A percentile compares a stretch with the other conserved stretches of the same genome.
These are phyloP conservation scores for Hypolimnas misippus DNA, from an alignment of 2,888 invertebrate species.

Conservation along the genomic window DNA sequence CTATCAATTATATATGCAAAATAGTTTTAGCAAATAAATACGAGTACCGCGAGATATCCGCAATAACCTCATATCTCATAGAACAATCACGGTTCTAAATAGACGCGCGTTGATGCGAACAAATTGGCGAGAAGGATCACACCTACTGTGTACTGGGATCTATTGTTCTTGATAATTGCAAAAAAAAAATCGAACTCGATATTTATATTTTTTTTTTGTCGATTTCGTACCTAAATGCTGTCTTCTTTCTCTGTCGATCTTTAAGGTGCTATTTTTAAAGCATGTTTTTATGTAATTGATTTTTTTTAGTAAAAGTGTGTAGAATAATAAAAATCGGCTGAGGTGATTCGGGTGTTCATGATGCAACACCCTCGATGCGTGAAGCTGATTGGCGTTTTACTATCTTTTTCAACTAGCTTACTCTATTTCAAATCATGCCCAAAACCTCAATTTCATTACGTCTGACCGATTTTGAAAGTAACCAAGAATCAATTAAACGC, in stretches of 20 bases:
- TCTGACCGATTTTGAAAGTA: neutral
- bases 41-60: constrained; percentile 35
- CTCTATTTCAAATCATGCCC: too few relatives aligned
- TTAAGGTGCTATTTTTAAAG: too few relatives aligned
- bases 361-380: too few relatives aligned
- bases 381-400: too few relatives aligned
- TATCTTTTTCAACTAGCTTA: too few relatives aligned
- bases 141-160: constrained; percentile 55
- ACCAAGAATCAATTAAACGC: neutral
- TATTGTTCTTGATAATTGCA: constrained; percentile 56
- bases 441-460: too few relatives aligned
- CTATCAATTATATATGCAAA: neutral
- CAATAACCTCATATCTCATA: constrained; percentile 54
- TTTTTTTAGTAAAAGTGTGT: too few relatives aligned
- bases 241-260: too few relatives aligned
- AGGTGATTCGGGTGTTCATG: too few relatives aligned
- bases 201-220: neutral
- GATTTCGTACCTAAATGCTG: too few relatives aligned
- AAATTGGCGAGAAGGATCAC: constrained; percentile 73
- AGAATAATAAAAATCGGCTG: too few relatives aligned
- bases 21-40: neutral
- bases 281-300: too few relatives aligned
- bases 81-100: constrained; percentile 67
- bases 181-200: neutral
- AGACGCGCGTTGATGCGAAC: constrained; percentile 74